Base-by-base conservation (phyloP, 1,140 invertebrate genomes). In the Chironomus striatipennis region DNA sequence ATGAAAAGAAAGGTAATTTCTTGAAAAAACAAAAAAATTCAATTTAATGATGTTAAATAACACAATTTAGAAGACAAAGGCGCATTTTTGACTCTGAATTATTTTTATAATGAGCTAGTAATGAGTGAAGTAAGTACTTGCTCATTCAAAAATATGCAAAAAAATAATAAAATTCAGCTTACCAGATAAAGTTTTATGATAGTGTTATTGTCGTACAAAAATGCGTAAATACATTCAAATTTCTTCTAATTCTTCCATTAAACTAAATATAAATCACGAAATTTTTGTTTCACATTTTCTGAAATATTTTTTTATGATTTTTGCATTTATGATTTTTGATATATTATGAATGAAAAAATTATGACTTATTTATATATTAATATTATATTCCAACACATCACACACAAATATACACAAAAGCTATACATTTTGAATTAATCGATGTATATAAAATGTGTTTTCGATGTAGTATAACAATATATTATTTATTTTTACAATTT, bases 1-100 rank as follows among this genome's bases (percentile, higher is more conserved):
- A 81, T 73, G 76, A 78, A 70, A 77, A 77, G 73, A 76, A 12
- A 74, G 74, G 17, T 70, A 70, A 70, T 70, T 70, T 21, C 5
- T 21, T 20, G 6, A 70, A 70, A 12, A 21, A 57, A 57, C 5
- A 15, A 15, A 57, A 57, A 57, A 57, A 12, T 57, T 15, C 47
- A 5, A 1, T 57, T 57, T n/a, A 57, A 15, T 57, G 43, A n/a
- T 57, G 5, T 15, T 57, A n/a, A n/a, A n/a, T 57, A 34, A 5
- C 5, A 5, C 1, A 15, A 57, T 57, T 57, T 15, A 15, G 47
- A 57, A n/a, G 9, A 4, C 43, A 47, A 47, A 47, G 15, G n/a
- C 1, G 47, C 47, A 57, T n/a, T 10, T 57, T 47, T 10, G 2
- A n/a, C 47, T 2, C 24, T 34, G 24, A 34, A n/a, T n/a, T 34